Conservation (phyloP, 2,797 vertebrate genomes). For the Chlorospingus semifuscus region DNA sequence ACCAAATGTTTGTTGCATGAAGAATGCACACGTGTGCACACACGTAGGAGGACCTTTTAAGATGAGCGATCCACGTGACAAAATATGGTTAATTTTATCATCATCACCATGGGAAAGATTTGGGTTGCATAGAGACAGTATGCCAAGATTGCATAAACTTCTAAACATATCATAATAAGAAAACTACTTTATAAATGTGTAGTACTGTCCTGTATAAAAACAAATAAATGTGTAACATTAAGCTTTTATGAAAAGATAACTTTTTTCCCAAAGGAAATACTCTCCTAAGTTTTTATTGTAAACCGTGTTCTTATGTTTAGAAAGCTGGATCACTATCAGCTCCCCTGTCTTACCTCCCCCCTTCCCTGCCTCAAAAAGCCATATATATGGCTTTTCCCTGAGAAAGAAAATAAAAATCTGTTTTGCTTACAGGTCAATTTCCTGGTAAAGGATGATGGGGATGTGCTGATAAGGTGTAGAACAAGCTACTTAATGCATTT, state of each 20-base stretch:
- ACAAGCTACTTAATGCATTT: not conserved
- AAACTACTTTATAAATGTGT: not conserved
- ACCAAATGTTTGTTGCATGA: not conserved
- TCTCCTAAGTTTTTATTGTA: not conserved
- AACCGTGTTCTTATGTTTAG: not conserved
- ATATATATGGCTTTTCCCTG: not conserved
- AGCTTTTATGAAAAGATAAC: not conserved
- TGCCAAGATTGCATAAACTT: not conserved
- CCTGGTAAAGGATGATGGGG: not conserved
- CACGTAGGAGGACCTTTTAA: not conserved
- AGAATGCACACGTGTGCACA: fast-evolving
- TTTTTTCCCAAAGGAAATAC: not conserved
- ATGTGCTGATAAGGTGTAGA: fast-evolving
- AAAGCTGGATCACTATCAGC: not conserved
- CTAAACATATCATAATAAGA: not conserved
- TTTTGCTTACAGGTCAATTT: not conserved
- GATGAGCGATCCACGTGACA: not conserved
- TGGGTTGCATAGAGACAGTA: not conserved
- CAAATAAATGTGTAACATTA: not conserved
- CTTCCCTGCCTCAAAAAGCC: not conserved
- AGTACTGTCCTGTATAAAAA: not conserved
- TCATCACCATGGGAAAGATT: not conserved
- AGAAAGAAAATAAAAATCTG: not conserved
- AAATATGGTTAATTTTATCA: not conserved
- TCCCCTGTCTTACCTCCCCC: not conserved